A percentile compares a stretch with the other conserved stretches of the same genome.
These are phyloP conservation scores for Lethenteron reissneri DNA, from an alignment of 2,113 vertebrate species.

Conservation along the genomic window DNA sequence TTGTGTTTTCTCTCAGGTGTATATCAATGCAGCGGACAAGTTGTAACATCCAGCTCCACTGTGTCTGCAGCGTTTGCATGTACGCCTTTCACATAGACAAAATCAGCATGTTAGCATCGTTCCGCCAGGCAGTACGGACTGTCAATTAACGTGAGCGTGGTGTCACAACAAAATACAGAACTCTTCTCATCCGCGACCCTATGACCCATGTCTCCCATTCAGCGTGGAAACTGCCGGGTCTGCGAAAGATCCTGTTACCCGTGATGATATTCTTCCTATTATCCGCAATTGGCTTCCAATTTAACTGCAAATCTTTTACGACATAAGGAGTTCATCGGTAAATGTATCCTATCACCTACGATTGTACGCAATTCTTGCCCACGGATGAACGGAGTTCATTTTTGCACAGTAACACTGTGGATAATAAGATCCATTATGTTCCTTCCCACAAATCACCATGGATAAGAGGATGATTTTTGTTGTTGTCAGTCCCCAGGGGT, in stretches of 20 bases:
- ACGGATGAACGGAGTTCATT: background rate
- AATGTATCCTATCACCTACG: background rate
- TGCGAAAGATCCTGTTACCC: background rate
- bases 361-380: background rate
- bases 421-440: background rate
- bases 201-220: background rate
- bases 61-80: slow-evolving; percentile 80
- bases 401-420: background rate
- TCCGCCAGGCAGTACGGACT: no score
- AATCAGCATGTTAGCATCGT: no score
- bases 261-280: no score
- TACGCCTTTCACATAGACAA: slow-evolving; percentile 38
- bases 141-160: background rate
- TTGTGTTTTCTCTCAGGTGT: slow-evolving; percentile 76
- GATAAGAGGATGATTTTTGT: background rate
- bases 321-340: background rate
- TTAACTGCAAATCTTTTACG: background rate
- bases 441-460: background rate
- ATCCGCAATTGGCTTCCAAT: background rate
- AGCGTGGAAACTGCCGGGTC: background rate
- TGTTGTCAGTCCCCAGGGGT: background rate
- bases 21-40: slow-evolving; percentile 81
- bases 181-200: background rate
- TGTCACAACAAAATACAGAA: background rate
- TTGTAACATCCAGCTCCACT: slow-evolving; percentile 97